These are phyloP conservation scores for Ips nitidus DNA, from an alignment of 1,140 invertebrate species.

Conservation along the genomic window DNA sequence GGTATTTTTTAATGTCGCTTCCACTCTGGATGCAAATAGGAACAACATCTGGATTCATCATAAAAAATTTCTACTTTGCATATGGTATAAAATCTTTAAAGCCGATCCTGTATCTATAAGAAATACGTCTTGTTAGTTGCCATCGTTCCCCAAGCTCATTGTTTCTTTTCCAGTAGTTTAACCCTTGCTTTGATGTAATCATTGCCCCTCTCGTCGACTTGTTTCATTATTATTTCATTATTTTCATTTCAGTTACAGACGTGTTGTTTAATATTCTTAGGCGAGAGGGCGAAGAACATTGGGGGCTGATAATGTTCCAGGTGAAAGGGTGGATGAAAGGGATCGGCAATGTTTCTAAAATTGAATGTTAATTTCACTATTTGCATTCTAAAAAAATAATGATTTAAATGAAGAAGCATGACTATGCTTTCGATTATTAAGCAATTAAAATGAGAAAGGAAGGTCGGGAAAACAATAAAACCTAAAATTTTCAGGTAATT, in stretches of 20 bases:
- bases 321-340: constrained; percentile 10
- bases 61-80: background rate
- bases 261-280: constrained; percentile 41
- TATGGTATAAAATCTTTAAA: too few species aligned
- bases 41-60: constrained; percentile 7
- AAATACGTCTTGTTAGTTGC: background rate
- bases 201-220: constrained; percentile 50
- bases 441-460: too few species aligned
- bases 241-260: constrained; percentile 54
- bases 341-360: background rate
- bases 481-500: background rate
- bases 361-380: too few species aligned
- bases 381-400: too few species aligned
- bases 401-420: too few species aligned
- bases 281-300: constrained; percentile 15
- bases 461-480: too few species aligned
- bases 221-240: constrained; percentile 56
- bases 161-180: constrained; percentile 49
- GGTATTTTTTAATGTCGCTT: background rate
- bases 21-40: background rate
- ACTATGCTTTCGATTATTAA: too few species aligned
- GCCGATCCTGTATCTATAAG: constrained; percentile 7
- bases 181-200: constrained; percentile 54
- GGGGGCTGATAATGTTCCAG: constrained; percentile 36
- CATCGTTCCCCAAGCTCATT: constrained; percentile 6